A percentile compares a stretch with the other conserved stretches of the same genome.
phyloP scores from a whole-genome alignment of 2,113 vertebrate genomes.

The Archilochus colubris region DNA sequence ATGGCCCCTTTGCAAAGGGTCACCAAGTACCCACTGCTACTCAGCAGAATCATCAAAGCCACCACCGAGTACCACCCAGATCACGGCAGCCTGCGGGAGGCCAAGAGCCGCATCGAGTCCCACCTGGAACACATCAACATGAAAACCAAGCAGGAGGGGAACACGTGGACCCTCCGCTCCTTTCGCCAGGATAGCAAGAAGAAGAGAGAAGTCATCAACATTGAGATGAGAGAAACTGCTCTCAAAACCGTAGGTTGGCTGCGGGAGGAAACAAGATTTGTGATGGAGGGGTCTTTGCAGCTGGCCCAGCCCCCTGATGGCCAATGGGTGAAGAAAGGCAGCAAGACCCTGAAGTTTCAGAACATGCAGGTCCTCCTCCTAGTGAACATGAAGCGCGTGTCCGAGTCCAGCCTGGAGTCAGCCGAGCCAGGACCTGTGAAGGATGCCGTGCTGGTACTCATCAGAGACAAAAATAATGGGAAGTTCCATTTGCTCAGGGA shows the following conservation, averaged over 20 bases:
- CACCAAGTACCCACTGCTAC: conserved; percentile 89
- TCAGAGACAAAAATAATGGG: conserved; percentile 91
- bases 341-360: conserved; percentile 91
- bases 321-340: conserved; percentile 91
- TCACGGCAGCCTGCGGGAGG: conserved; percentile 84
- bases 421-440: conserved; percentile 76
- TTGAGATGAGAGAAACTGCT: conserved; percentile 89
- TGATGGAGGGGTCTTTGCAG: conserved; percentile 90
- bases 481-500: conserved; percentile 89
- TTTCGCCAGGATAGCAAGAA: conserved; percentile 91
- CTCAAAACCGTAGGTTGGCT: conserved; percentile 89
- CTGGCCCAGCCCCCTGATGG: conserved; percentile 87
- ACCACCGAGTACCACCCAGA: conserved; percentile 88
- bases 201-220: conserved; percentile 89
- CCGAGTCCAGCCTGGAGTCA: conserved; percentile 61
- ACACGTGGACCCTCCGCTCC: conserved; percentile 88
- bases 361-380: conserved; percentile 90
- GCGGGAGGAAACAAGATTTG: conserved; percentile 86
- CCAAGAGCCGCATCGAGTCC: conserved; percentile 90
- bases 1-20: conserved; percentile 92
- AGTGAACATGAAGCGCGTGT: conserved; percentile 77
- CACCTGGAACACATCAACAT: conserved; percentile 95
- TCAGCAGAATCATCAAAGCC: conserved; percentile 90
- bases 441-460: conserved; percentile 87
- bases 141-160: conserved; percentile 91